phyloP scores from a whole-genome alignment of 23 tunicate species.

The Trididemnum miniatum region DNA sequence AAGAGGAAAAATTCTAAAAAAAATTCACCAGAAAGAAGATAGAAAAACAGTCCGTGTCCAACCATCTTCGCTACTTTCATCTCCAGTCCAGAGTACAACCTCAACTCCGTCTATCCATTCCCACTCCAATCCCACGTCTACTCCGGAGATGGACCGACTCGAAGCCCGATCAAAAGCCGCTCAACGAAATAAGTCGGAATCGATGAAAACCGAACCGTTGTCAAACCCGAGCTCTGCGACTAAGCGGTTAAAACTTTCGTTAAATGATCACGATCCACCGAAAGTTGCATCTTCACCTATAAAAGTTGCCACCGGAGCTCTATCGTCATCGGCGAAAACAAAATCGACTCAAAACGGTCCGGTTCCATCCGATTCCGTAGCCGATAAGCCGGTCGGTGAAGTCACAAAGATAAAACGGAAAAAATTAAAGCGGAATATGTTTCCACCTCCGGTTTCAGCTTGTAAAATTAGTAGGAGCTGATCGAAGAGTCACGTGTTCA shows the following conservation, averaged over 20 bases:
- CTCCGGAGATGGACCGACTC: constrained; percentile 26
- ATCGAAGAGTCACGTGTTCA: not conserved
- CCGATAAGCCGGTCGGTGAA: too few relatives aligned
- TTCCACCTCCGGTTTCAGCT: not conserved
- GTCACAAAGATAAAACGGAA: too few relatives aligned
- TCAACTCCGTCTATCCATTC: not conserved
- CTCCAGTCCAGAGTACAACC: not conserved
- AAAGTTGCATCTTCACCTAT: too few relatives aligned
- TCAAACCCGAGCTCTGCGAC: not conserved
- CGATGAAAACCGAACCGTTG: too few relatives aligned
- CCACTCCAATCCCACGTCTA: not conserved
- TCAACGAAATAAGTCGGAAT: not conserved
- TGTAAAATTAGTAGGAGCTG: not conserved
- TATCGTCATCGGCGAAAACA: too few relatives aligned
- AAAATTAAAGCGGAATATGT: constrained; percentile 7
- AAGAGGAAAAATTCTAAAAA: constrained; percentile 11
- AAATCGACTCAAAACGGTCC: too few relatives aligned
- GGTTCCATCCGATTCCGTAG: too few relatives aligned
- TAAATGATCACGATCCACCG: too few relatives aligned
- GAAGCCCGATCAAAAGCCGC: constrained; percentile 23
- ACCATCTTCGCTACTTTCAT: not conserved
- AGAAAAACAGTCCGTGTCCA: not conserved
- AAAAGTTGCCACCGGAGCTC: too few relatives aligned
- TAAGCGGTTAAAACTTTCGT: not conserved
- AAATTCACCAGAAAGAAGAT: constrained; percentile 1